phyloP scores from a whole-genome alignment of 2,797 vertebrate genomes.

The Schizothorax lantsangensis region DNA sequence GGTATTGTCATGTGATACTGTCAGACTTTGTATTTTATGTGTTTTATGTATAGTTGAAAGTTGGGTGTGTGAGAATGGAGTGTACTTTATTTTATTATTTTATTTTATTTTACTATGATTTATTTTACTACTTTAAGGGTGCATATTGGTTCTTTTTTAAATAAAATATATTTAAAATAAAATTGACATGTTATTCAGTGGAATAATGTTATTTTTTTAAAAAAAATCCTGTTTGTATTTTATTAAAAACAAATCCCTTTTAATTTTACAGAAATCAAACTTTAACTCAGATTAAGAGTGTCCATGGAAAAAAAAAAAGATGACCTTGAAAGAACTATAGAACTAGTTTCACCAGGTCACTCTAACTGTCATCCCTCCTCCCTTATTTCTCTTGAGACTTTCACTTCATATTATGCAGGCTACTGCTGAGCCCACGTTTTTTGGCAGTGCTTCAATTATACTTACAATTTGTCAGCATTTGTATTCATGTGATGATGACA shows the following conservation, averaged over 20 bases:
- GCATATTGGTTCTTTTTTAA: constrained; percentile 4
- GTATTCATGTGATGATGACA: constrained; percentile 27
- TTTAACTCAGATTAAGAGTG: not conserved
- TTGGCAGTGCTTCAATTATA: not conserved
- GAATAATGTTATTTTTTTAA: not conserved
- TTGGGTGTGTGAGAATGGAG: constrained; percentile 30
- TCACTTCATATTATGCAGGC: constrained; percentile 1
- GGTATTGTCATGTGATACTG: constrained; percentile 66
- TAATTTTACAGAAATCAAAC: not conserved
- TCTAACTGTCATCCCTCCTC: constrained; percentile 18
- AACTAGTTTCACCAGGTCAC: constrained; percentile 54
- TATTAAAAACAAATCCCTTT: not conserved
- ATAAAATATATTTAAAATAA: constrained; percentile 19
- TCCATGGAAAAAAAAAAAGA: not conserved
- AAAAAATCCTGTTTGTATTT: not conserved
- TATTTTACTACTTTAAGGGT: not conserved
- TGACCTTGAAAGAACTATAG: constrained; percentile 31
- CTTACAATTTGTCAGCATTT: constrained; percentile 34
- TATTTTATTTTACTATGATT: constrained; percentile 37
- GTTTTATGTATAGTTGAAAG: constrained; percentile 47
- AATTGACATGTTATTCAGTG: constrained; percentile 13
- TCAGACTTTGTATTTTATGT: constrained; percentile 63
- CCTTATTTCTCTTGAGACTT: constrained; percentile 25
- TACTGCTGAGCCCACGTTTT: constrained; percentile 41
- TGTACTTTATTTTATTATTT: constrained; percentile 30